Conservation (phyloP, 2,888 invertebrate genomes). For the Aphodius sticticus region DNA sequence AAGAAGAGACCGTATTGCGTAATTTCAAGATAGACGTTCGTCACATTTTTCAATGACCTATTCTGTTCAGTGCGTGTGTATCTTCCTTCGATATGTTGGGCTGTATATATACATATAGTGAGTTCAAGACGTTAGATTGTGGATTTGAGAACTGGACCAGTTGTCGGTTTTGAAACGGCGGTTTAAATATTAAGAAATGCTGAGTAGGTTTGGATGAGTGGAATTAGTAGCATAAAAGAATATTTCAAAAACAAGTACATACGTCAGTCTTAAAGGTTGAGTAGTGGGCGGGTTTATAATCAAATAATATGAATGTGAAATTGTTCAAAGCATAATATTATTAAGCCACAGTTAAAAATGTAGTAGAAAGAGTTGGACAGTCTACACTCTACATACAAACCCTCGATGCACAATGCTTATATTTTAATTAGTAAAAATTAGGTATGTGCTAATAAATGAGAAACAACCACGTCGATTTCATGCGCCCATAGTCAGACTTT, state of each 20-base stretch:
- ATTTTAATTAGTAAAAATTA: no score
- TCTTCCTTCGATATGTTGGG: neutral
- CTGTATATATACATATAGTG: neutral
- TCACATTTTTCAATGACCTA: neutral
- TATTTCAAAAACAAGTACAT: neutral
- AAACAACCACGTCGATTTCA: no score
- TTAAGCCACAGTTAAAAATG: no score
- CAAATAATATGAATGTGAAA: neutral
- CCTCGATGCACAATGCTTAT: no score
- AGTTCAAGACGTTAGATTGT: neutral
- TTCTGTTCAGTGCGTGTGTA: neutral
- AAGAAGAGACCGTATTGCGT: neutral
- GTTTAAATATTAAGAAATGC: neutral
- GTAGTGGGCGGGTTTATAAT: neutral
- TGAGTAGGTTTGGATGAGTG: neutral
- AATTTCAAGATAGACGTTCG: neutral
- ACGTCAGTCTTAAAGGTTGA: neutral
- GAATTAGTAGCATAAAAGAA: neutral
- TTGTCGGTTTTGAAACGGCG: neutral
- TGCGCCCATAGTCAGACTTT: no score
- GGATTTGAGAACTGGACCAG: neutral
- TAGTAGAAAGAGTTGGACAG: no score
- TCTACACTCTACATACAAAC: no score
- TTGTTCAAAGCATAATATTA: no score
- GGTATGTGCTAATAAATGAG: no score